Evolutionary conservation across 2,888 invertebrate species (phyloP), one percentile per base, ranked within the genome.

Genomic region (Scelioninae gen. 2): DNA sequence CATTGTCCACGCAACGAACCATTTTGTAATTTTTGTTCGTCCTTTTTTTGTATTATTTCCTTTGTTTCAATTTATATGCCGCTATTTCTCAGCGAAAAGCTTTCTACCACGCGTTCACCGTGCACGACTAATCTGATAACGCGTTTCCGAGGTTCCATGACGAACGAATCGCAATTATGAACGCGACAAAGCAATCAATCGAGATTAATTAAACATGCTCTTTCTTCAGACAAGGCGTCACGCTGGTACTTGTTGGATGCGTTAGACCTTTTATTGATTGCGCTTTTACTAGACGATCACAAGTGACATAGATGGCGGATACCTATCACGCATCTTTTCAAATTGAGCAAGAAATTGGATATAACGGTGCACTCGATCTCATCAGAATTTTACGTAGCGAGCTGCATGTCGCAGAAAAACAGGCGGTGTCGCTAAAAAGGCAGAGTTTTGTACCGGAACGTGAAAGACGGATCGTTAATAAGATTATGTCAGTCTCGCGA

Each of bases 171-270:
- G 63, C 70, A 70, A 70, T 70, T 70, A 70, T 57, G 70, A 70
- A 63, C 70, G 57, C 70, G 70, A 63, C 70, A 70, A 70, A 70
- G 70, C 70, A 70, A 70, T 70, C 70, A 57, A 70, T 70, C 70
- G 70, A 48, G 63, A 70, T 70, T 70, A 70, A 70, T 70, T 70
- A 63, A 70, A 70, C 63, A 50, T 43, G 69, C 63, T 50, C 50
- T 63, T 63, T 70, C 63, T 70, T 61, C 48, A 25, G 15, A 37
- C 60, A 43, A 22, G 58, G 43, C 43, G 52, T 68, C 68, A 57
- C 41, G 65, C 31, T 43, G 57, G 39, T 57, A 43, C 58, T 67
- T 67, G 65, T 50, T 31, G 58, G 52, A 39, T 64, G 41, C 16
- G 41, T 33, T 31, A 28, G 43, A 35, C 35, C 48, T 70, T 63